Evolutionary conservation across 2,888 invertebrate species (phyloP).

Genomic region (Polyploca ridens): DNA sequence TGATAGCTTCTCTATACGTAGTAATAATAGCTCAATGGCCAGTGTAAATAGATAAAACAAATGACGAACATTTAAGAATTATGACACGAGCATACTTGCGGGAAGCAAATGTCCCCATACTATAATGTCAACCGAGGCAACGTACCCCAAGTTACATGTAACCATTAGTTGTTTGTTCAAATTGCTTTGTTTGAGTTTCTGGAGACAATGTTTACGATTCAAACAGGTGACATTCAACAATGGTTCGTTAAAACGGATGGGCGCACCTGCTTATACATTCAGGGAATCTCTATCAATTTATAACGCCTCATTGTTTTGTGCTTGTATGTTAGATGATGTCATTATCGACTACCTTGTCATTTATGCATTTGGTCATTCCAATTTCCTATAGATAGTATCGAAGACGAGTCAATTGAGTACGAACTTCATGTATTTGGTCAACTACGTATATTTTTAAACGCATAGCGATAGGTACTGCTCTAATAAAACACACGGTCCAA

Average conservation of each 20-base stretch:
- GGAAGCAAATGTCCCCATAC: conserved; percentile 45
- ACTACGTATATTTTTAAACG: too few relatives aligned
- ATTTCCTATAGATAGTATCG: too few relatives aligned
- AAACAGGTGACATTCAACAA: conserved; percentile 66
- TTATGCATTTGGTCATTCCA: neutral
- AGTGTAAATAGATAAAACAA: conserved; percentile 46
- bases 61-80: conserved; percentile 51
- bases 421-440: too few relatives aligned
- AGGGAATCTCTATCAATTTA: conserved; percentile 11
- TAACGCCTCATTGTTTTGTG: conserved; percentile 13
- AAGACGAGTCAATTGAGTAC: neutral
- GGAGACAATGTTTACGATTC: conserved; percentile 64
- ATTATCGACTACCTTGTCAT: neutral
- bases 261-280: conserved; percentile 26
- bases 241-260: conserved; percentile 42
- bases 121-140: conserved; percentile 45
- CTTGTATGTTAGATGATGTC: conserved; percentile 6
- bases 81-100: conserved; percentile 36
- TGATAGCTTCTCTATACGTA: too few relatives aligned
- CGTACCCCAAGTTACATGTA: conserved; percentile 27
- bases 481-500: too few relatives aligned
- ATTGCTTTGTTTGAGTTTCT: conserved; percentile 62
- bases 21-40: too few relatives aligned
- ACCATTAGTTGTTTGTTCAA: conserved; percentile 49
- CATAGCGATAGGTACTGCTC: too few relatives aligned